Percentiles rank a stretch among this genome's conserved stretches.
Evolutionary conservation across 2,888 invertebrate species (phyloP).

Genomic region (Tachina lurida): DNA sequence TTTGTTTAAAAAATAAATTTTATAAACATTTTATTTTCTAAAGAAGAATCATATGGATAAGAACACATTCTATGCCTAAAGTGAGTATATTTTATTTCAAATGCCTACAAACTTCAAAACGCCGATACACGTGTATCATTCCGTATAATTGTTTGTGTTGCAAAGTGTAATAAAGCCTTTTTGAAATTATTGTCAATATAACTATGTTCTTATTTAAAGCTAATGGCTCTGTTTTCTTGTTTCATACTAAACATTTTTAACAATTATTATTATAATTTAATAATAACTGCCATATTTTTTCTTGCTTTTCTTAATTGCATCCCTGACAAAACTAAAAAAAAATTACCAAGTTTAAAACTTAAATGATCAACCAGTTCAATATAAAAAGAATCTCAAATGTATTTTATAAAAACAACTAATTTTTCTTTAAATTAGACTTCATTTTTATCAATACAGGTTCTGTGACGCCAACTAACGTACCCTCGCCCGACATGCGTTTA

Average conservation of each 20-base stretch:
- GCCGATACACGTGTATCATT: no score
- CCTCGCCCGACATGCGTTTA: constrained; percentile 86
- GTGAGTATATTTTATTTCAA: no score
- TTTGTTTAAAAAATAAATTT: no score
- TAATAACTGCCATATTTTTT: constrained; percentile 55
- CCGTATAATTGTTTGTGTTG: no score
- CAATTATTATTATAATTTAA: neutral
- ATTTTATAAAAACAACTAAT: constrained; percentile 60
- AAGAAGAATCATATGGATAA: no score
- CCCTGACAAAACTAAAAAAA: constrained; percentile 8
- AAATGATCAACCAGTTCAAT: constrained; percentile 51
- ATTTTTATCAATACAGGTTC: constrained; percentile 86
- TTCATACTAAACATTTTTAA: neutral
- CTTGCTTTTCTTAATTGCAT: constrained; percentile 31
- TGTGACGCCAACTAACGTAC: constrained; percentile 92
- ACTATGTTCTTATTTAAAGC: no score
- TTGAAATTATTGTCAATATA: no score
- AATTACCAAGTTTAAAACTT: neutral
- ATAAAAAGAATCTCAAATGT: constrained; percentile 60
- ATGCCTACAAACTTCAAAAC: no score
- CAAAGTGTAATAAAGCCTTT: no score
- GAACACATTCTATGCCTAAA: no score
- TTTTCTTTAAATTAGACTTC: constrained; percentile 78
- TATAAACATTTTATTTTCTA: no score
- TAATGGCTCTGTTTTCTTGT: neutral